phyloP scores from a whole-genome alignment of 2,888 invertebrate genomes.

The Allophyes oxyacanthae region DNA sequence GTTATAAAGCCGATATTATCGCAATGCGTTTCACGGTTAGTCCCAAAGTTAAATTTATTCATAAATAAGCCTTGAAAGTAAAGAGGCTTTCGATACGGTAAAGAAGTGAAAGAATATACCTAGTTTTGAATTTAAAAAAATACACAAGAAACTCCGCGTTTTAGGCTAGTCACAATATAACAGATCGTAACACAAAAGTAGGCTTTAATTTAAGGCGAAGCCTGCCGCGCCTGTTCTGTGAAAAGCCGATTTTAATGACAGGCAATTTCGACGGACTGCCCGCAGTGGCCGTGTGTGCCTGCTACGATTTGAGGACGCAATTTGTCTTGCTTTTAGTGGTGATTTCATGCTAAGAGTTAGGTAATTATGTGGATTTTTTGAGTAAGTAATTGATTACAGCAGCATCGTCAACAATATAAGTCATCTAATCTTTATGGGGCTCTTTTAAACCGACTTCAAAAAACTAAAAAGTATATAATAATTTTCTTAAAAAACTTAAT shows the following conservation, averaged over 20 bases:
- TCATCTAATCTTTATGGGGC: too few relatives aligned
- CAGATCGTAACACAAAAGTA: constrained; percentile 9
- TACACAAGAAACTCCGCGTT: neutral
- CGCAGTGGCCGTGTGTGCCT: constrained; percentile 5
- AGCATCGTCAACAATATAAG: too few relatives aligned
- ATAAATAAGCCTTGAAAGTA: too few relatives aligned
- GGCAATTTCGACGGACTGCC: constrained; percentile 39
- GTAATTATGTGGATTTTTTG: constrained; percentile 4
- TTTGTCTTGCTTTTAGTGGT: constrained; percentile 36
- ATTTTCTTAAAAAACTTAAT: too few relatives aligned
- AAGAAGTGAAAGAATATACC: too few relatives aligned
- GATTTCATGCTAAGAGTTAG: constrained; percentile 15
- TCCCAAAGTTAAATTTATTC: too few relatives aligned
- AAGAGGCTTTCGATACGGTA: too few relatives aligned
- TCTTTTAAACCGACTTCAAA: too few relatives aligned
- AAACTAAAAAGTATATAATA: too few relatives aligned
- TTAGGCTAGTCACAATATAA: neutral
- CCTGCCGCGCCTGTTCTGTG: constrained; percentile 16
- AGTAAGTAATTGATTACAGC: neutral
- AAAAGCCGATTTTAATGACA: constrained; percentile 58
- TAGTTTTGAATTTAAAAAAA: neutral
- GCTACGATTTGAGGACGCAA: constrained; percentile 15
- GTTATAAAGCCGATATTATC: too few relatives aligned
- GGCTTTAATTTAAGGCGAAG: constrained; percentile 15
- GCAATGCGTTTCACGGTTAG: too few relatives aligned